Evolutionary conservation across 2,888 invertebrate species (phyloP), one percentile per base, ranked within the genome.

Genomic region (Druceiella hillmani): DNA sequence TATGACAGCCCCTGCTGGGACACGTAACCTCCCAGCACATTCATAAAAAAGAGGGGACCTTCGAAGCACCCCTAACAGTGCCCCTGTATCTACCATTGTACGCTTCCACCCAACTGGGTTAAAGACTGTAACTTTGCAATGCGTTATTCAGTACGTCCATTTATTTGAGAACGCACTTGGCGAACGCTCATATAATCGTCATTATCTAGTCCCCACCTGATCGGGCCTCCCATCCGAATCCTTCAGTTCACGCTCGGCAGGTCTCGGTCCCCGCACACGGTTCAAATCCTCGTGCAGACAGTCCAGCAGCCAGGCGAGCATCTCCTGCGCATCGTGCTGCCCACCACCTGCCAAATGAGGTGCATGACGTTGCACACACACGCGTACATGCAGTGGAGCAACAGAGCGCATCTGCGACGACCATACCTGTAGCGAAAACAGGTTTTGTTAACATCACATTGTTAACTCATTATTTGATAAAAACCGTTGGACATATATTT

Each of bases 311-410:
- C 93, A 93, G 34, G 91, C 90, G 17, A 94, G 76, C 49, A 94
- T 73, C 67, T 94, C 93, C 75, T 89, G 93, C 35, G 91, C 89
- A 73, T 94, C 93, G 65, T 94, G 93, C 65, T 94, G 94, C 7
- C 89, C 89, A 49, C 89, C 89, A 44, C 90, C 90, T 47, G 81
- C 83, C 59, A 94, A 86, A 50, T 83, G 78, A 20, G 89, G 87
- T 37, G 90, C 89, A 67, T 87, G 84, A 55, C 87, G 87, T 17
- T 85, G 82, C 48, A 94, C 89, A 52, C 88, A 87, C 75, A 84
- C 85, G 38, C 83, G 73, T 48, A 93, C 75, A 64, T 90, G 89
- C 41, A 92, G 71, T 10, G 93, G 93, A 6, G 91, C 91, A 49
- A 92, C 83, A 15, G 88, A 87, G 40, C 87, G 79, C 13, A 83